Conservation (phyloP, 2,113 vertebrate species). For the Pseudopipra pipra region DNA sequence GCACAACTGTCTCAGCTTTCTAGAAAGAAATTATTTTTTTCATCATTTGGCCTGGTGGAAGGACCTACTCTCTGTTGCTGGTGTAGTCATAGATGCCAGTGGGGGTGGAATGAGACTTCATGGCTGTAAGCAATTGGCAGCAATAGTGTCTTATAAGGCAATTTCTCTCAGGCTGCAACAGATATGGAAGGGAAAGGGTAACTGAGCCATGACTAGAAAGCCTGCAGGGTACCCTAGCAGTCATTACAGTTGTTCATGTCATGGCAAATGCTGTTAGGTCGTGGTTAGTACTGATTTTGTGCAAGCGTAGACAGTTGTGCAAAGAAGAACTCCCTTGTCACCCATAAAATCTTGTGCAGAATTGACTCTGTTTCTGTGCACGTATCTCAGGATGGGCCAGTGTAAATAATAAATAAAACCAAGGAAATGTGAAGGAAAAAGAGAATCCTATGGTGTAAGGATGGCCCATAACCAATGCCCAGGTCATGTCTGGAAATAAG, state of each 20-base stretch:
- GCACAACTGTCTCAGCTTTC: neutral
- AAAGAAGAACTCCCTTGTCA: neutral
- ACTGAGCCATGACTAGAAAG: neutral
- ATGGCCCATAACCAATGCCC: neutral
- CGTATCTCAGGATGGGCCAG: neutral
- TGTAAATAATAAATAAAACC: neutral
- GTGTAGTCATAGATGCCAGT: rapidly evolving
- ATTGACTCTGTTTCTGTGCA: neutral
- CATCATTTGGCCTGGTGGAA: neutral
- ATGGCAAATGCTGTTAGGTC: neutral
- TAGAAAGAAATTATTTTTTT: neutral
- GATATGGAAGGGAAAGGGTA: neutral
- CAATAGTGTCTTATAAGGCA: neutral
- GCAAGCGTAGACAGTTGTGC: neutral
- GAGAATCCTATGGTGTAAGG: neutral
- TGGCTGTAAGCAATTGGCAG: neutral
- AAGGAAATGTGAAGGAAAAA: neutral
- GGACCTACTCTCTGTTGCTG: neutral
- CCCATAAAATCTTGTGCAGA: neutral
- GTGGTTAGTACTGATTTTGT: neutral
- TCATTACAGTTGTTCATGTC: neutral
- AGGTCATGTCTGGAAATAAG: neutral
- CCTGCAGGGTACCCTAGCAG: neutral
- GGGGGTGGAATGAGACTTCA: neutral
- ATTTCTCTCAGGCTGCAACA: neutral